Base-by-base conservation (phyloP, 1,140 invertebrate genomes). In the Drosophila guanche region DNA sequence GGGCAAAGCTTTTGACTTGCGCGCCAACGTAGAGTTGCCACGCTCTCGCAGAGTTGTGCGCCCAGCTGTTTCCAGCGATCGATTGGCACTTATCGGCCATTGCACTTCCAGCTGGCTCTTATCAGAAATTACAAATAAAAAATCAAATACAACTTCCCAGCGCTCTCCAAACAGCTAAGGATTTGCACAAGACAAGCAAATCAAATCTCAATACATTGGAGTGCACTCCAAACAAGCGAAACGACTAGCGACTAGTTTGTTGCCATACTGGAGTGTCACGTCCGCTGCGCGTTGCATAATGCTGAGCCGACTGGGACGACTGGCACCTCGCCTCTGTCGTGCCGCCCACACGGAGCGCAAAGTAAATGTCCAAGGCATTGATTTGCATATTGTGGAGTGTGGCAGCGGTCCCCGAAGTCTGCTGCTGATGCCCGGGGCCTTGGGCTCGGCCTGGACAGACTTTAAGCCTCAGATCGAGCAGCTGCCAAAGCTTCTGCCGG, bases 361-460 rank as follows among this genome's bases (percentile, higher is more conserved):
- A 90, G 89, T 95, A 8, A 92, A 93, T 67, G 93, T 96, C 0
- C 92, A 93, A 58, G 93, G 93, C 8, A 72, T 27, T 23, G 91
- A 94, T 55, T 93, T 93, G 46, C 96, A 97, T 90, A 96, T 96
- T 92, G 92, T 96, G 5, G 94, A 94, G 91, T 93, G 94, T 48
- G 96, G 96, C 5, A 92, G 81, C 75, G 97, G 96, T 4, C 69
- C 93, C 0, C 94, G 95, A 78, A 93, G 93, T 54, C 74, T 97
- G 0, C 86, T 98, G 2, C 93, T 96, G 41, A 92, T 97, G 76
- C 97, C 96, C 4, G 96, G 96, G 51, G 95, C 95, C 0, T 85
- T 97, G 41, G 96, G 94, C 25, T 94, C 94, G 8, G 95, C 95
- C 41, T 96, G 95, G 94, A 96, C 95, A 1, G 96, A 97, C 89